A percentile compares a stretch with the other conserved stretches of the same genome.
Conservation (phyloP, 1,140 invertebrate genomes). For the Diabrotica undecimpunctata region DNA sequence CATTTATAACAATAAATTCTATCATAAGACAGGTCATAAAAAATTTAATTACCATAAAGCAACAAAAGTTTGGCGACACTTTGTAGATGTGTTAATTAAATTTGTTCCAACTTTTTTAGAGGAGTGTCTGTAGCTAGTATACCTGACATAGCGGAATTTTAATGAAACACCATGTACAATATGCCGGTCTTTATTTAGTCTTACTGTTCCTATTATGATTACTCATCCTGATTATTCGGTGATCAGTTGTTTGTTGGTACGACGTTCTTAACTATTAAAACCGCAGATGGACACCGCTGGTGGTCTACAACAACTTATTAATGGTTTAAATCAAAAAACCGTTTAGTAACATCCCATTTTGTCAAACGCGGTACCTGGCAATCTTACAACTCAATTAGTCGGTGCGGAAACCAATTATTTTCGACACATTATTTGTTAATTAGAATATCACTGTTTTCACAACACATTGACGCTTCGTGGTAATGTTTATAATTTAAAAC, state of each 20-base stretch:
- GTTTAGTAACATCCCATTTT: slow-evolving; percentile 1
- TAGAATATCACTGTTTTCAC: not conserved
- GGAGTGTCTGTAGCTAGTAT: too few relatives aligned
- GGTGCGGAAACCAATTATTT: not conserved
- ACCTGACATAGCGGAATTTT: too few relatives aligned
- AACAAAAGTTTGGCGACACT: too few relatives aligned
- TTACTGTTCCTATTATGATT: not conserved
- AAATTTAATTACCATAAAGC: too few relatives aligned
- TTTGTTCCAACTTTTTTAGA: too few relatives aligned
- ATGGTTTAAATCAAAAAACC: not conserved
- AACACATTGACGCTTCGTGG: not conserved
- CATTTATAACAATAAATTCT: too few relatives aligned
- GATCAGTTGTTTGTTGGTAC: not conserved
- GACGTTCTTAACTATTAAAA: not conserved
- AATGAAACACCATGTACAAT: not conserved
- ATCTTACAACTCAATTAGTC: not conserved
- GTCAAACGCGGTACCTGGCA: not conserved
- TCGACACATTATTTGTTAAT: slow-evolving; percentile 1
- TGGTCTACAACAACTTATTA: not conserved
- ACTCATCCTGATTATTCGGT: not conserved
- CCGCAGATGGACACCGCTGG: not conserved
- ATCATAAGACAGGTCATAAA: too few relatives aligned
- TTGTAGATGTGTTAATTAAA: too few relatives aligned
- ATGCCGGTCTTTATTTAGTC: not conserved
- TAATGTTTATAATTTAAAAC: slow-evolving; percentile 1